Evolutionary conservation across 2,113 vertebrate species (phyloP).

Genomic region (Struthidea cinerea): DNA sequence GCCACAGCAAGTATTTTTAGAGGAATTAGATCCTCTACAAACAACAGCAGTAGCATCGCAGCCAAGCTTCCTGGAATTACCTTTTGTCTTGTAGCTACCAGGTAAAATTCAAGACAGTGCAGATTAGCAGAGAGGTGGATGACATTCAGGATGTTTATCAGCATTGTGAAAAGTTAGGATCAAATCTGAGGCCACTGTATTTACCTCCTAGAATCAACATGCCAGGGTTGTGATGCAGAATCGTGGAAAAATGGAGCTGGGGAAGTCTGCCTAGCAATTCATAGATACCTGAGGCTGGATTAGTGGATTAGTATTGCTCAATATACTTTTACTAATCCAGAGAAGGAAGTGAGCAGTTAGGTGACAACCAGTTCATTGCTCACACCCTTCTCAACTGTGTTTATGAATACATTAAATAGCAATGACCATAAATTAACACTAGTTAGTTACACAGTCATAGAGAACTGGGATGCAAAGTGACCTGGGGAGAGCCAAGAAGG

Average conservation of each 20-base stretch:
- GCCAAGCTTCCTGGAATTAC: background rate
- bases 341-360: conserved; percentile 41
- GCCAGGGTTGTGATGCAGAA: background rate
- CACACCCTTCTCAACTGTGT: background rate
- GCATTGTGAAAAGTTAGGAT: background rate
- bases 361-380: conserved; percentile 7
- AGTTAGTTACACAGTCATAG: background rate
- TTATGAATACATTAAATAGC: conserved; percentile 19
- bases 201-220: background rate
- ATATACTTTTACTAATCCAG: conserved; percentile 30
- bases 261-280: background rate
- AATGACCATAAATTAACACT: background rate
- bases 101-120: background rate
- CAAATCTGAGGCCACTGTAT: background rate
- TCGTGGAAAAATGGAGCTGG: background rate
- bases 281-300: background rate
- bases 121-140: background rate
- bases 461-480: background rate
- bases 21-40: background rate
- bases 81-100: background rate
- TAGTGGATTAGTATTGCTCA: conserved; percentile 26
- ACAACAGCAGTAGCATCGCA: background rate
- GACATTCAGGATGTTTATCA: background rate
- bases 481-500: background rate
- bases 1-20: background rate